Evolutionary conservation across 2,888 invertebrate species (phyloP), one percentile per base, ranked within the genome.

Genomic region (Hypercompe scribonia): DNA sequence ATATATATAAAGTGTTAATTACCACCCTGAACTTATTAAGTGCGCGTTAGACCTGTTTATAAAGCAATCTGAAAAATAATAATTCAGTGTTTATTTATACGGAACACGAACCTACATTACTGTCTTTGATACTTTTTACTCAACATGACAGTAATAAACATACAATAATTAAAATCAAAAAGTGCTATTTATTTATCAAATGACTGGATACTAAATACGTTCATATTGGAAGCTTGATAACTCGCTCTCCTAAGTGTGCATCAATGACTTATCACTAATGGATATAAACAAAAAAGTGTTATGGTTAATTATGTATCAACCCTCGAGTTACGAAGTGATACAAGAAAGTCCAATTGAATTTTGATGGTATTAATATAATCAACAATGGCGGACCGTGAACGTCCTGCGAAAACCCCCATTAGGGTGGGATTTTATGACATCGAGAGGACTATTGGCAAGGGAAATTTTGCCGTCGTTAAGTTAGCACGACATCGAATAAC

Each of bases 401-500:
- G 96, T 91, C 95, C 94, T 89, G 94, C 95, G 84, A 97, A 97
- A 94, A 97, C 97, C 87, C 97, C 97, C 86, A 97, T 98, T 90
- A 97, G 98, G 89, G 99, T 99, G 90, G 99, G 99, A 86, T 99
- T 99, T 96, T 99, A 99, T 95, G 99, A 99, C 95, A 99, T 99
- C 93, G 99, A 99, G 95, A 97, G 98, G 90, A 99, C 99, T 88
- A 99, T 99, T 90, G 99, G 99, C 88, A 99, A 99, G 95, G 99
- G 99, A 72, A 99, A 99, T 96, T 99, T 99, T 96, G 99, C 99
- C 85, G 99, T 99, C 87, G 99, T 99, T 87, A 99, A 99, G 96
- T 96, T 99, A 92, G 99, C 99, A 86, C 97, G 98, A 92, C 99
- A 99, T 96, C 97, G 99, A 93, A 98, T 99, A 92, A 99, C 99